Evolutionary conservation across 1,140 invertebrate species (phyloP).

Genomic region (Hylyphantes graminicola): DNA sequence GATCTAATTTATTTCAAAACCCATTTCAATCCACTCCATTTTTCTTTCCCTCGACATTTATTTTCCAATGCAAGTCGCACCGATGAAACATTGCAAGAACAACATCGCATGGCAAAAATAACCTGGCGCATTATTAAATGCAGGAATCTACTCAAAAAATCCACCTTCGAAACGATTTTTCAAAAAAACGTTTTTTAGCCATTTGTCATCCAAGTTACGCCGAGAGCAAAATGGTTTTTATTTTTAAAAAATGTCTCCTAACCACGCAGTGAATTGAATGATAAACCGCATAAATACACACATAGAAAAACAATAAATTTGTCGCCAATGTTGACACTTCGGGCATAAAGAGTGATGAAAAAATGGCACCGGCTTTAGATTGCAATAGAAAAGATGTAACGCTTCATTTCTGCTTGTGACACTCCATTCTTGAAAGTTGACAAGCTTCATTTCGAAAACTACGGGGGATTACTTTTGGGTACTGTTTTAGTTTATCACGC

Average conservation of each 20-base stretch:
- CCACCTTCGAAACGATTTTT: constrained; percentile 5
- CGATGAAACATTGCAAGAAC: too few species aligned
- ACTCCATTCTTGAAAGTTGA: constrained; percentile 52
- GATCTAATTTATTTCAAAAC: too few species aligned
- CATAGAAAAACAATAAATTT: constrained; percentile 45
- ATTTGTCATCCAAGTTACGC: constrained; percentile 22
- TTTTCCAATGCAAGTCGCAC: too few species aligned
- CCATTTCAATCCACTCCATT: too few species aligned
- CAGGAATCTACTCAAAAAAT: not conserved
- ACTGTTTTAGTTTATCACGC: not conserved
- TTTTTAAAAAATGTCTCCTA: constrained; percentile 13
- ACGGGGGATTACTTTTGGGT: not conserved
- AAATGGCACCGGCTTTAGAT: constrained; percentile 15
- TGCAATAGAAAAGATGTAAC: constrained; percentile 30
- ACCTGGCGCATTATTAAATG: too few species aligned
- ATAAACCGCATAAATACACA: constrained; percentile 18
- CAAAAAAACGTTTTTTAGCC: constrained; percentile 8
- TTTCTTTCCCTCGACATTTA: too few species aligned
- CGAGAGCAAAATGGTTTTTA: not conserved
- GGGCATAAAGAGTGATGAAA: not conserved
- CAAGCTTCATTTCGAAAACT: constrained; percentile 38
- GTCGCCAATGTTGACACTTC: constrained; percentile 2
- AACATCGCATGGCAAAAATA: too few species aligned
- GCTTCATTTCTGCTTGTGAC: constrained; percentile 39
- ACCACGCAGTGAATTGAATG: constrained; percentile 33